These are phyloP conservation scores for Zoanthus sociatus DNA, from an alignment of 92 coral and sea anemone genomes.

Conservation along the genomic window DNA sequence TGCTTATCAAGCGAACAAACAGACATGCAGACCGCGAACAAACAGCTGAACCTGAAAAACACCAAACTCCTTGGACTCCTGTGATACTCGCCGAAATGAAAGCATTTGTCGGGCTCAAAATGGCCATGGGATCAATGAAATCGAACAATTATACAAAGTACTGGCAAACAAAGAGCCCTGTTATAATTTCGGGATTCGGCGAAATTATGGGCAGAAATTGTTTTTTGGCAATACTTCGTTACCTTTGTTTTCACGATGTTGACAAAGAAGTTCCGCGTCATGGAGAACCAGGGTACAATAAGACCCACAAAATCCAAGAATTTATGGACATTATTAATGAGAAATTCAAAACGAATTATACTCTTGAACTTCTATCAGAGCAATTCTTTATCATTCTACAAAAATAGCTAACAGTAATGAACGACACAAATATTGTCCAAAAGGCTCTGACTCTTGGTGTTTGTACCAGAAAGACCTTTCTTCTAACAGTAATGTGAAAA, in stretches of 20 bases:
- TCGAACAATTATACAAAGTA: constrained; percentile 11
- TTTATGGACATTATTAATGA: not conserved
- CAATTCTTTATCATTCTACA: constrained; percentile 16
- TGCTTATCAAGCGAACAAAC: not conserved
- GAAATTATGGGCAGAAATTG: constrained; percentile 2
- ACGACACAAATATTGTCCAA: constrained; percentile 10
- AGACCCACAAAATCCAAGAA: constrained; percentile 15
- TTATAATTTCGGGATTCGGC: not conserved
- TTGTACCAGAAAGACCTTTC: constrained; percentile 29
- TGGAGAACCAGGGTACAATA: constrained; percentile 23
- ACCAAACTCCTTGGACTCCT: constrained; percentile 6
- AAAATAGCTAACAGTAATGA: constrained; percentile 15
- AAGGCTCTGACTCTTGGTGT: constrained; percentile 20
- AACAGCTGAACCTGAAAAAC: constrained; percentile 14
- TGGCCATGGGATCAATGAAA: constrained; percentile 9
- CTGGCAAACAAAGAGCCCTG: not conserved
- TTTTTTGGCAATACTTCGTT: constrained; percentile 2
- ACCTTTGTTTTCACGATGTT: constrained; percentile 8
- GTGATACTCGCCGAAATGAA: not conserved
- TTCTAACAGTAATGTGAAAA: not conserved
- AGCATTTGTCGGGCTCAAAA: not conserved
- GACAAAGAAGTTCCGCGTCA: not conserved
- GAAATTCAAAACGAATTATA: not conserved
- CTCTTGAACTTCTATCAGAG: constrained; percentile 10
- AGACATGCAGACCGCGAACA: not conserved